These are phyloP conservation scores for Myotis myotis DNA, from an alignment of 2,797 vertebrate species.

Conservation along the genomic window DNA sequence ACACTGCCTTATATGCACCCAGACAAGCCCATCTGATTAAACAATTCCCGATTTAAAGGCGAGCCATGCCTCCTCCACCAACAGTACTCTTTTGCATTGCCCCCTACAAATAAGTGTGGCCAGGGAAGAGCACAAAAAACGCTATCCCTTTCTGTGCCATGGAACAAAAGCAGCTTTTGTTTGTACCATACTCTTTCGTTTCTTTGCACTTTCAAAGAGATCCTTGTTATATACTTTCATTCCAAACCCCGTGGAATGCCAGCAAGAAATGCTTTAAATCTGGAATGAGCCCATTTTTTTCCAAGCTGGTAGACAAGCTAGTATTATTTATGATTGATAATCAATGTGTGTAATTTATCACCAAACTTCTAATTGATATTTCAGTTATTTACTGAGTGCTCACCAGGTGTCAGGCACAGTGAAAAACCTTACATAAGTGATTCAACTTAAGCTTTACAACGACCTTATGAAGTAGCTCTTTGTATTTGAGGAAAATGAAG, in stretches of 20 bases:
- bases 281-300: slow-evolving; percentile 5
- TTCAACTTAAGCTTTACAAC: not conserved
- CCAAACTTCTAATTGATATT: slow-evolving; percentile 27
- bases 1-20: slow-evolving; percentile 18
- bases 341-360: not conserved
- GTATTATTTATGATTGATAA: slow-evolving; percentile 55
- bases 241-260: slow-evolving; percentile 46
- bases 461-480: not conserved
- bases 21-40: slow-evolving; percentile 22
- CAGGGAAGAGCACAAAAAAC: not conserved
- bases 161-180: slow-evolving; percentile 56
- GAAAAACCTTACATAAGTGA: not conserved
- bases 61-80: not conserved
- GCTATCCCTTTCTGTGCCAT: not conserved
- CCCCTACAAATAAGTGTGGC: not conserved
- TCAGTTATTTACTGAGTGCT: not conserved
- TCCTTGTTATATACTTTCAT: slow-evolving; percentile 44
- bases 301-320: slow-evolving; percentile 32
- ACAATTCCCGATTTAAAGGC: slow-evolving; percentile 64
- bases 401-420: not conserved
- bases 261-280: slow-evolving; percentile 59
- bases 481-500: not conserved
- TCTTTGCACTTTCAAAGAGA: slow-evolving; percentile 10
- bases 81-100: not conserved
- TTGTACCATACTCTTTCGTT: not conserved